Base-by-base conservation (phyloP, 2,113 vertebrate genomes). In the Ictalurus punctatus region DNA sequence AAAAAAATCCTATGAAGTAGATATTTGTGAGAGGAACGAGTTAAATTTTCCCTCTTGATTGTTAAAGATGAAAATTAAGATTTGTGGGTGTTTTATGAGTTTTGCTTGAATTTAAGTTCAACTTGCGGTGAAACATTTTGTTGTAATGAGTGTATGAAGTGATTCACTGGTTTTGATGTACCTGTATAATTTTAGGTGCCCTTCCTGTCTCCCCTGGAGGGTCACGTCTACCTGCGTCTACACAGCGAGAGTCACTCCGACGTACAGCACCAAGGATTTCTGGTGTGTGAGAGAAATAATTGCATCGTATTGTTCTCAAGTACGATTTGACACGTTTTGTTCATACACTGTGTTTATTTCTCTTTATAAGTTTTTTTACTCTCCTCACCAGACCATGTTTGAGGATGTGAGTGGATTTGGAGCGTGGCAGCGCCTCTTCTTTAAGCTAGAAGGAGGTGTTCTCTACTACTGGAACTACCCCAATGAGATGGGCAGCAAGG, bases 131-230 rank as follows among this genome's bases (percentile, higher is more conserved):
- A 17, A 52, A 6, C n/a, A 30, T 3, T 23, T 27, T 17, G 40
- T 79, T 61, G 25, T 80, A 54, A 48, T 85, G 61, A 9, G 52
- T 12, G 4, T 59, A 37, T 81, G 25, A 37, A 1, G 6, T 80
- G 44, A 54, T 48, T 76, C 12, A 84, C 27, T 63, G 2, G 34
- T 74, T 83, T 6, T 82, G 54, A 54, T 34, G 44, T 14, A 82
- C 0, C 44, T 84, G 21, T 89, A 4, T 3, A 59, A 25, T 12
- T 19, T 14, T 76, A 97, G 96, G 96, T 97, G 12, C 96, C 96
- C 1, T 96, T 96, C 74, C 93, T 97, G 16, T 97, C 96, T 30
- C 96, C 96, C 56, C 93, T 97, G 88, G 96, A 96, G 91, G 96
- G 96, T 71, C 94, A 94, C 92, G 93, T 97, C 85, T 96, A 96